Conservation (phyloP, 1,140 invertebrate genomes). For the Drosophila santomea region DNA sequence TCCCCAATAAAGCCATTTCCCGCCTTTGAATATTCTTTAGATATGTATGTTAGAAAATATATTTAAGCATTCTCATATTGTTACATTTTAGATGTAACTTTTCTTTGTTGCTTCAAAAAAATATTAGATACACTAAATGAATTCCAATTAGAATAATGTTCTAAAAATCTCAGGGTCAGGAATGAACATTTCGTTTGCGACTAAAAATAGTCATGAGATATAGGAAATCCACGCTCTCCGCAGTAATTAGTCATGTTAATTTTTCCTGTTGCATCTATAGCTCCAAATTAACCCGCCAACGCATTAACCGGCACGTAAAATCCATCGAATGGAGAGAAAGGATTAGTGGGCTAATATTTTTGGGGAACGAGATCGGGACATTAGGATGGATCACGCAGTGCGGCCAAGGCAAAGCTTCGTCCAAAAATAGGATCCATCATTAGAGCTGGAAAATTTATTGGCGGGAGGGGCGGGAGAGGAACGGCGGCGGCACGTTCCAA, state of each 20-base stretch:
- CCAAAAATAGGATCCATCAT: constrained; percentile 60
- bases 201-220: constrained; percentile 12
- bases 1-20: constrained; percentile 25
- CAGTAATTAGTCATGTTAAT: constrained; percentile 37
- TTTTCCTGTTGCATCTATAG: constrained; percentile 13
- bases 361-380: constrained; percentile 35
- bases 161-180: no score
- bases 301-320: constrained; percentile 22
- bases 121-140: no score
- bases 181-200: no score
- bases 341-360: constrained; percentile 47
- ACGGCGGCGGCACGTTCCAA: constrained; percentile 73
- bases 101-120: no score
- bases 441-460: constrained; percentile 66
- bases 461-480: constrained; percentile 16
- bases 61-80: no score
- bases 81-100: no score
- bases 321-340: constrained; percentile 35
- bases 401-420: constrained; percentile 30
- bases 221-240: constrained; percentile 16
- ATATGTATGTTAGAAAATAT: no score
- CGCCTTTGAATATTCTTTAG: no score
- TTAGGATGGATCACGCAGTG: constrained; percentile 63
- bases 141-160: no score
- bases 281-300: constrained; percentile 20